Evolutionary conservation across 2,888 invertebrate species (phyloP).

Genomic region (Trachelus tabidus): DNA sequence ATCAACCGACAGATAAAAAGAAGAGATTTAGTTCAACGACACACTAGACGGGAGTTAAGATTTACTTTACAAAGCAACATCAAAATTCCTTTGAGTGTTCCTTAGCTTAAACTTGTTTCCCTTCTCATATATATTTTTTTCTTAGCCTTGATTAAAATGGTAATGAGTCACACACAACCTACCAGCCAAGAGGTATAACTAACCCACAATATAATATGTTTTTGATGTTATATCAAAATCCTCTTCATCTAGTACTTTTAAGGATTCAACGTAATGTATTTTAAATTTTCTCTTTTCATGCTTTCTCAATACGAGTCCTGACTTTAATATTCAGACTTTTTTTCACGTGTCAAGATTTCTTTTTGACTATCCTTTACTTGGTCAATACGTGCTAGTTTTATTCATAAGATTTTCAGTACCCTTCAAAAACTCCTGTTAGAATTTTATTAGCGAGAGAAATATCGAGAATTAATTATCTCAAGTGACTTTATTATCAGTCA

Average conservation of each 20-base stretch:
- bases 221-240: neutral
- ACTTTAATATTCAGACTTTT: neutral
- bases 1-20: neutral
- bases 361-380: neutral
- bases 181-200: neutral
- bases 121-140: neutral
- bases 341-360: neutral
- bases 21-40: neutral
- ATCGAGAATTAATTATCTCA: neutral
- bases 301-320: neutral
- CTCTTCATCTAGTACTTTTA: neutral
- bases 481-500: neutral
- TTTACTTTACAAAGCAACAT: neutral
- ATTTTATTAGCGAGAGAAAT: neutral
- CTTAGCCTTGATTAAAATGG: neutral
- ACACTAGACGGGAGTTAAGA: neutral
- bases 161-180: neutral
- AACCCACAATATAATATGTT: neutral
- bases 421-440: neutral
- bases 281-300: neutral
- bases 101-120: neutral
- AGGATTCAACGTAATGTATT: neutral
- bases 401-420: neutral
- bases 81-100: neutral
- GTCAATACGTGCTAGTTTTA: neutral